phyloP scores from a whole-genome alignment of 2,888 invertebrate genomes.

The Dicycla oo region DNA sequence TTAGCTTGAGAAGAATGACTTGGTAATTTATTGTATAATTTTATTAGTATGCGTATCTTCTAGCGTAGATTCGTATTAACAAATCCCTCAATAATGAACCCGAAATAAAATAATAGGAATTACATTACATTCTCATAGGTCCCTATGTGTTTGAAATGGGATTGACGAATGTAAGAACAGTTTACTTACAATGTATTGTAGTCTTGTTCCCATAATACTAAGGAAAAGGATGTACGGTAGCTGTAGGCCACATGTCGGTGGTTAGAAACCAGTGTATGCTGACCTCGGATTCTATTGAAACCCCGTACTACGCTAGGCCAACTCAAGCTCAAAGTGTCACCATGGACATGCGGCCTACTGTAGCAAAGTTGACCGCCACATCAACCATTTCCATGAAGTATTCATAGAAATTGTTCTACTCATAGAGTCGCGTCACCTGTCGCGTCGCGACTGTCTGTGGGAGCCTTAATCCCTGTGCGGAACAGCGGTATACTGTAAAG shows the following conservation, averaged over 20 bases:
- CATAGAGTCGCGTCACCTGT: no score
- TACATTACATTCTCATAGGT: no score
- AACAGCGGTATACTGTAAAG: background rate
- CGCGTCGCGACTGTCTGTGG: no score
- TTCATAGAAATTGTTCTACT: no score
- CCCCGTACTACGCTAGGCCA: background rate
- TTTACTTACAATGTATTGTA: background rate
- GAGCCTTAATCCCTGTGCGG: background rate
- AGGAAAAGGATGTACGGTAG: background rate
- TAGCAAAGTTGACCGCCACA: background rate
- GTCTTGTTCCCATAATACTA: background rate
- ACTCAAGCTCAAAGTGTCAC: background rate
- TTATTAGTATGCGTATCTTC: slow-evolving; percentile 33
- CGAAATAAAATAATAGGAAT: slow-evolving; percentile 20
- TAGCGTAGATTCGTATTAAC: slow-evolving; percentile 15
- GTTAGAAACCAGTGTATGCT: background rate
- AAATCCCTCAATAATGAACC: background rate
- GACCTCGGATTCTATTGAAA: background rate
- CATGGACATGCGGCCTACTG: background rate
- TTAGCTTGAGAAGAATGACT: slow-evolving; percentile 38
- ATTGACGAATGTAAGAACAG: background rate
- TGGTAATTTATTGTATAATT: slow-evolving; percentile 45
- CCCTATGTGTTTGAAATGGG: background rate
- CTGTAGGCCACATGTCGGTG: no score
- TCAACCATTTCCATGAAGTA: no score